phyloP scores from a whole-genome alignment of 2,888 invertebrate genomes.

The Stenodera caucasica region DNA sequence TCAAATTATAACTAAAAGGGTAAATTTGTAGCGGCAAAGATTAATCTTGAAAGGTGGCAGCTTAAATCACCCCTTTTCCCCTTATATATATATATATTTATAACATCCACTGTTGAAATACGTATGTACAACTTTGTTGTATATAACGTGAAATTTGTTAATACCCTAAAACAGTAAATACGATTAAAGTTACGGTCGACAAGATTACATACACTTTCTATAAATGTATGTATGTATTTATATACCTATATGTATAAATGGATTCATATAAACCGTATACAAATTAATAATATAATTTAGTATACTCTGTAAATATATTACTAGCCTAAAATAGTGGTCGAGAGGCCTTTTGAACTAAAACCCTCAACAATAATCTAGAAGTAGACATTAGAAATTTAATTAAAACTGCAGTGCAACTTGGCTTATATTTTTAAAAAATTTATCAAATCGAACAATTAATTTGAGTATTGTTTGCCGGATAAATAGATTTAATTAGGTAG shows the following conservation, averaged over 20 bases:
- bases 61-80: background rate
- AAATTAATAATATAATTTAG: slow-evolving; percentile 50
- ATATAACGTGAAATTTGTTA: slow-evolving; percentile 29
- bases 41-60: background rate
- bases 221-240: slow-evolving; percentile 16
- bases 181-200: slow-evolving; percentile 34
- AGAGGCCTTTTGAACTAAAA: slow-evolving; percentile 41
- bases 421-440: background rate
- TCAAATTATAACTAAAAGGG: too few relatives aligned
- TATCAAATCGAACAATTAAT: too few relatives aligned
- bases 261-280: slow-evolving; percentile 38
- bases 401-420: background rate
- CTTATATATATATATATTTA: background rate
- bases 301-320: slow-evolving; percentile 46
- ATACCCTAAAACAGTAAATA: slow-evolving; percentile 32
- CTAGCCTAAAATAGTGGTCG: slow-evolving; percentile 43
- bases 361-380: slow-evolving; percentile 36
- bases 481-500: slow-evolving; percentile 19
- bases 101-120: background rate
- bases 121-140: background rate
- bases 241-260: slow-evolving; percentile 31
- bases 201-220: slow-evolving; percentile 41
- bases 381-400: background rate
- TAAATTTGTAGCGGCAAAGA: background rate
- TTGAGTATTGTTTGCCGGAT: background rate